A percentile compares a stretch with the other conserved stretches of the same genome.
These are phyloP conservation scores for Rhincodon typus DNA, from an alignment of 2,797 vertebrate species.

Conservation along the genomic window DNA sequence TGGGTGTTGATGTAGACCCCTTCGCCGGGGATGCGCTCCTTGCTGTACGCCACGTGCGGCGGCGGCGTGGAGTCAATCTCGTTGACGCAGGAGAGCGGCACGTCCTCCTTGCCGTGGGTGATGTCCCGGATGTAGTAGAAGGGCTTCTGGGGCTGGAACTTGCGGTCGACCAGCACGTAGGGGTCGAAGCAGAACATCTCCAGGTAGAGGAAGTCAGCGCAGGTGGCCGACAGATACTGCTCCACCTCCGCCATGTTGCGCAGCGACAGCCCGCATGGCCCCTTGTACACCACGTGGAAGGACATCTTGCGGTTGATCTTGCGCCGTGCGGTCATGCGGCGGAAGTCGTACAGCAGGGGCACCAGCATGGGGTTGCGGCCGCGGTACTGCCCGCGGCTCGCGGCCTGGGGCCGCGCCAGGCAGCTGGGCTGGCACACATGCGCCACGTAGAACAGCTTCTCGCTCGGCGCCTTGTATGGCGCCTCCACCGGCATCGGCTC, in stretches of 20 bases:
- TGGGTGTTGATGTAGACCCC: slow-evolving; percentile 91
- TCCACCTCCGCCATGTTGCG: slow-evolving; percentile 90
- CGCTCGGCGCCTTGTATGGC: slow-evolving; percentile 78
- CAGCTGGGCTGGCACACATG: slow-evolving; percentile 77
- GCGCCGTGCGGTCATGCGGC: slow-evolving; percentile 85
- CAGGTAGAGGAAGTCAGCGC: slow-evolving; percentile 85
- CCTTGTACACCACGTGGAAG: slow-evolving; percentile 95
- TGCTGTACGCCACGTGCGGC: slow-evolving; percentile 91
- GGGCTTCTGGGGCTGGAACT: slow-evolving; percentile 84
- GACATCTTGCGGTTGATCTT: slow-evolving; percentile 94
- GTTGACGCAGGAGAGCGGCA: slow-evolving; percentile 90
- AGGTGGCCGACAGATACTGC: slow-evolving; percentile 84
- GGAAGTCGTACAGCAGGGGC: slow-evolving; percentile 86
- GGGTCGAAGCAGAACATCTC: slow-evolving; percentile 98
- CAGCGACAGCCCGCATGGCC: slow-evolving; percentile 88
- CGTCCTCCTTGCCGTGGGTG: slow-evolving; percentile 81
- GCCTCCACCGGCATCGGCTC: slow-evolving; percentile 73
- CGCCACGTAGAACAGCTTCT: slow-evolving; percentile 85
- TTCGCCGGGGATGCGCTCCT: slow-evolving; percentile 85
- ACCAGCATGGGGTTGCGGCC: slow-evolving; percentile 86
- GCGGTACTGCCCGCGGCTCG: slow-evolving; percentile 61
- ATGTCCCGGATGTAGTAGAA: slow-evolving; percentile 91
- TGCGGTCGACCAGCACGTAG: slow-evolving; percentile 88
- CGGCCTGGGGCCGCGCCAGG: slow-evolving; percentile 72
- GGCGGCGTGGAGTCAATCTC: slow-evolving; percentile 85